Base-by-base conservation (phyloP, 2,797 vertebrate species). In the Poeciliopsis presidionis region DNA sequence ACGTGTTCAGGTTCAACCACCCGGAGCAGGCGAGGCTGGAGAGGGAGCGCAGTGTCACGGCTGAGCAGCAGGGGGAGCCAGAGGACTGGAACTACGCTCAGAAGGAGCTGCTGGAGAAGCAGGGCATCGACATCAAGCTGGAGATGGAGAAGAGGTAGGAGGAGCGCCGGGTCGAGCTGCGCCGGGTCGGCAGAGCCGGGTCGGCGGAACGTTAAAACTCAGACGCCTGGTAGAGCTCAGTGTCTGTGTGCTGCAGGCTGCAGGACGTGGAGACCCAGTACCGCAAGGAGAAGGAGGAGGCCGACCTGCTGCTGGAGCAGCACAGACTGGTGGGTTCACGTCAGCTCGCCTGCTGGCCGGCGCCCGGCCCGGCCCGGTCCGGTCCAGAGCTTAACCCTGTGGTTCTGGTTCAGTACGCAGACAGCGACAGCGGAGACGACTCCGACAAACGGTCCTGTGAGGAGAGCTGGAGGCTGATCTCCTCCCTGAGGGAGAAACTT, bases 51-150 rank as follows among this genome's bases (percentile, higher is more conserved):
- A 96, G 89, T 49, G 92, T 77, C 13, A 92, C 88, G 3, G 85
- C 87, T 0, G 96, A 96, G 45, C 95, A 94, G 16, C 96, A 95
- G 90, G 91, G 76, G 0, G 97, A 97, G 92, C 94, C 95, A 0
- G 96, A 95, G 28, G 97, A 98, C 95, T 97, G 97, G 97, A 97
- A 96, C 91, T 97, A 97, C 45, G 97, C 97, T 0, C 97, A 98
- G 93, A 95, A 84, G 49, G 97, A 97, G 47, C 94, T 97, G 78
- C 90, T 98, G 86, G 97, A 97, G 90, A 96, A 97, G 51, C 97
- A 98, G 49, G 97, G 97, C 74, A 97, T 97, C 0, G 97, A 98
- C 89, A 97, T 97, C 88, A 97, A 97, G 67, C 94, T 96, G 89
- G 97, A 97, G 94, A 97, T 97, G 97, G 96, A 97, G 93, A 96